A percentile compares a stretch with the other conserved stretches of the same genome.
phyloP scores from a whole-genome alignment of 2,888 invertebrate species.

The Amphipyra berbera region DNA sequence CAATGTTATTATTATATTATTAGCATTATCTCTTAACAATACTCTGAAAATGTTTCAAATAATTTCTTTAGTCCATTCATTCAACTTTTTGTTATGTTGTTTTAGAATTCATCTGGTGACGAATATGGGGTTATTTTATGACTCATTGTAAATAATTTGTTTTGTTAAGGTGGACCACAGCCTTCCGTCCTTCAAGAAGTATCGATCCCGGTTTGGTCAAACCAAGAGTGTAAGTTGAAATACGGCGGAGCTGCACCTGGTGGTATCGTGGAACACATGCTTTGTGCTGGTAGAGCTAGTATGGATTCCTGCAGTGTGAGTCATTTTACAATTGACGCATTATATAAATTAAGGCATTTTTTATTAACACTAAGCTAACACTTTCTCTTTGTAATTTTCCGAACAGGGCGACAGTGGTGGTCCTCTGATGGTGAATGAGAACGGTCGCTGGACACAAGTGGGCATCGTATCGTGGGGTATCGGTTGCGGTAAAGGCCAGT shows the following conservation, averaged over 20 bases:
- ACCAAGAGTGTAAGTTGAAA: constrained; percentile 93
- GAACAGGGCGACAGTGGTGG: constrained; percentile 96
- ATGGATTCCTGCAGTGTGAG: constrained; percentile 97
- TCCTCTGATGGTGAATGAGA: constrained; percentile 94
- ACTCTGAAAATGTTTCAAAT: neutral
- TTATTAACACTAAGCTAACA: too few relatives aligned
- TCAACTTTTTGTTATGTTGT: constrained; percentile 4
- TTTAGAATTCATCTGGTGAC: neutral
- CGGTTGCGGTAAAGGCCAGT: constrained; percentile 97
- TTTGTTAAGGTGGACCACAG: constrained; percentile 93
- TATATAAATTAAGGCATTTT: too few relatives aligned
- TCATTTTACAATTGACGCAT: constrained; percentile 1
- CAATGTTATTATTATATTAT: neutral
- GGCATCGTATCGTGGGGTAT: constrained; percentile 98
- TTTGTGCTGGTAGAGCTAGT: constrained; percentile 95
- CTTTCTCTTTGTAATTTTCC: neutral
- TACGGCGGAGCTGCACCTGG: constrained; percentile 97
- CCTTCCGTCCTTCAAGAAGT: constrained; percentile 95
- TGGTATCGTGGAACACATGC: constrained; percentile 96
- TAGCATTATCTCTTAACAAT: neutral
- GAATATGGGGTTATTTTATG: too few relatives aligned
- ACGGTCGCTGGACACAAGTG: constrained; percentile 94
- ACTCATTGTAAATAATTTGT: constrained; percentile 18
- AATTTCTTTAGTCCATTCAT: constrained; percentile 1
- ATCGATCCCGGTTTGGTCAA: constrained; percentile 95